Evolutionary conservation across 1,140 invertebrate species (phyloP).

Genomic region (Oppia nitens): DNA sequence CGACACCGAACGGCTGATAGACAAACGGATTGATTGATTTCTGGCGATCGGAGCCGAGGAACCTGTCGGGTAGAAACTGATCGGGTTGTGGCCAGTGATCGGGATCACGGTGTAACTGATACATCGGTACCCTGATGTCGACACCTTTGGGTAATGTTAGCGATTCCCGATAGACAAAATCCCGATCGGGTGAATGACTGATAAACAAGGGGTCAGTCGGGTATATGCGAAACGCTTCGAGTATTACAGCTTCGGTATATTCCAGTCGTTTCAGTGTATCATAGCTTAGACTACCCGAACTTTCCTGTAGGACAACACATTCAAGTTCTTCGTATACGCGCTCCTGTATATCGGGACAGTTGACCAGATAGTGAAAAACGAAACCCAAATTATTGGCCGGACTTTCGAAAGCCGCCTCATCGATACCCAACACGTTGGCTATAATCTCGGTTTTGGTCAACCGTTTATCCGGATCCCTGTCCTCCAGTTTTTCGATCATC

Average conservation of each 20-base stretch:
- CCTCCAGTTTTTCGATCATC: slow-evolving; percentile 5
- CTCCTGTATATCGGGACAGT: slow-evolving; percentile 30
- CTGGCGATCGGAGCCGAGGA: neutral
- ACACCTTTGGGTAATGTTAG: slow-evolving; percentile 30
- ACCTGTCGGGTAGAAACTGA: slow-evolving; percentile 30
- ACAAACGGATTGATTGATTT: slow-evolving; percentile 11
- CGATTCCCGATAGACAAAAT: slow-evolving; percentile 21
- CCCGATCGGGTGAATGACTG: slow-evolving; percentile 17
- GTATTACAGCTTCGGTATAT: slow-evolving; percentile 31
- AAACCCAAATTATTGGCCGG: slow-evolving; percentile 29
- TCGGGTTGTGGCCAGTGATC: slow-evolving; percentile 30
- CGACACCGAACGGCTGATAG: slow-evolving; percentile 17
- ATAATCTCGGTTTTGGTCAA: slow-evolving; percentile 24
- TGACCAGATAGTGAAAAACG: slow-evolving; percentile 27
- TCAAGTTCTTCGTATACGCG: slow-evolving; percentile 28
- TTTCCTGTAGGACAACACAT: slow-evolving; percentile 10
- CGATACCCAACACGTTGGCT: slow-evolving; percentile 27
- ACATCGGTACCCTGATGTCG: slow-evolving; percentile 26
- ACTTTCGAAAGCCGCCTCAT: slow-evolving; percentile 33
- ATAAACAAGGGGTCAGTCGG: slow-evolving; percentile 29
- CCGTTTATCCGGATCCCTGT: neutral
- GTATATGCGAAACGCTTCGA: slow-evolving; percentile 27
- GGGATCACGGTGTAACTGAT: slow-evolving; percentile 28
- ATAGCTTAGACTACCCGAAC: slow-evolving; percentile 18
- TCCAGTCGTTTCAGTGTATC: slow-evolving; percentile 22